phyloP scores from a whole-genome alignment of 2,888 invertebrate genomes.

The Sabatieria punctata region DNA sequence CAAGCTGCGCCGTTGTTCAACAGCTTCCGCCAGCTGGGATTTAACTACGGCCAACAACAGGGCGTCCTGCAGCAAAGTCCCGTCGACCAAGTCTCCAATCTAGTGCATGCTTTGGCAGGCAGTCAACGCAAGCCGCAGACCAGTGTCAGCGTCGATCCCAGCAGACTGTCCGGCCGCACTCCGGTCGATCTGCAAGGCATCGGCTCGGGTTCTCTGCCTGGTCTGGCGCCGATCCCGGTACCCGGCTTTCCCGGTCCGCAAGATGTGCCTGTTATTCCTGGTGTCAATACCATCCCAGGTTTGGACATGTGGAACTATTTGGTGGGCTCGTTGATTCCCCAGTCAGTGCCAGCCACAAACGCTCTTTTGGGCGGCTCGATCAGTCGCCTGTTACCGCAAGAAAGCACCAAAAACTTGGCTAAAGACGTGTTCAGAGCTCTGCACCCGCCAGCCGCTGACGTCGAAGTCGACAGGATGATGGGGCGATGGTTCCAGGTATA shows the following conservation, averaged over 20 bases:
- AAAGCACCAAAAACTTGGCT: conserved; percentile 26
- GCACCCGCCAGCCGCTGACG: conserved; percentile 29
- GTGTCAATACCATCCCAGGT: conserved; percentile 32
- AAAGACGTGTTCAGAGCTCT: conserved; percentile 29
- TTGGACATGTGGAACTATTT: conserved; percentile 31
- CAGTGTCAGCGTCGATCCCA: background rate
- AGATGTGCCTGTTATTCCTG: conserved; percentile 29
- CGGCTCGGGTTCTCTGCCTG: conserved; percentile 22
- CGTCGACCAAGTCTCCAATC: background rate
- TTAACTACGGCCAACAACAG: no score
- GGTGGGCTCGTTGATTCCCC: conserved; percentile 30
- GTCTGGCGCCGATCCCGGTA: conserved; percentile 29
- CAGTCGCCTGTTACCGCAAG: conserved; percentile 8
- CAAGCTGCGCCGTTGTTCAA: no score
- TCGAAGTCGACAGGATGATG: conserved; percentile 32
- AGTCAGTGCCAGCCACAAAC: conserved; percentile 31
- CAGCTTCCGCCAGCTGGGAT: no score
- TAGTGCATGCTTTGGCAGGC: background rate
- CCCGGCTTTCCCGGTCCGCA: conserved; percentile 20
- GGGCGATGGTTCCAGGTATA: conserved; percentile 32
- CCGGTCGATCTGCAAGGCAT: conserved; percentile 13
- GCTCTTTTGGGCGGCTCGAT: conserved; percentile 22
- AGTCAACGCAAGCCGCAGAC: background rate
- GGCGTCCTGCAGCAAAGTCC: no score
- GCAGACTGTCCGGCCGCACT: background rate